These are phyloP conservation scores for Clupea harengus DNA, from an alignment of 2,113 vertebrate genomes.

Conservation along the genomic window DNA sequence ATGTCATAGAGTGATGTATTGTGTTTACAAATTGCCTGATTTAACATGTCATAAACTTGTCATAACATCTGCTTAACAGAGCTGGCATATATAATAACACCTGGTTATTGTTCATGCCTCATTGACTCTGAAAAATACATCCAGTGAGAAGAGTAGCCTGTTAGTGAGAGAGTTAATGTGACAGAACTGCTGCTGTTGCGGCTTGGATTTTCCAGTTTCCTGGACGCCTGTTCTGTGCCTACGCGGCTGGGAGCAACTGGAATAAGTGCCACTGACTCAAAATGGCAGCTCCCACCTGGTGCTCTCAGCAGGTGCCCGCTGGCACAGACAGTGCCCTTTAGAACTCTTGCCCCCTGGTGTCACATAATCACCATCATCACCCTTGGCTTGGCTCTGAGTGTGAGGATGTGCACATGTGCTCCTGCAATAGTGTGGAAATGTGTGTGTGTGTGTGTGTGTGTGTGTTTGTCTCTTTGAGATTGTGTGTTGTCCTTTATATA, in stretches of 20 bases:
- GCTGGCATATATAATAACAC: slow-evolving; percentile 34
- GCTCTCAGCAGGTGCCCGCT: not conserved
- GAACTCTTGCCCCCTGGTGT: not conserved
- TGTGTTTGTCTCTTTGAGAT: not conserved
- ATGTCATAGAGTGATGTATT: slow-evolving; percentile 14
- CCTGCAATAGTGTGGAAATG: not conserved
- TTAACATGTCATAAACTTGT: slow-evolving; percentile 38
- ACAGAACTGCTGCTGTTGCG: slow-evolving; percentile 11
- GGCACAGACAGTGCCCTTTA: slow-evolving; percentile 6
- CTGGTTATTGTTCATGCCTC: slow-evolving; percentile 41
- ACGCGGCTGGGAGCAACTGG: not conserved
- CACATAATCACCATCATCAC: slow-evolving; percentile 15
- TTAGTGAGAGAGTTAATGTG: slow-evolving; percentile 25
- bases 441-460: not conserved
- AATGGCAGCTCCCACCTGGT: not conserved
- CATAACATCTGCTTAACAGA: slow-evolving; percentile 33
- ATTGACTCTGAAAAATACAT: slow-evolving; percentile 30
- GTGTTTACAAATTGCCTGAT: slow-evolving; percentile 40
- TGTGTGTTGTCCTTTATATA: not conserved
- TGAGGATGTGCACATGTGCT: not conserved
- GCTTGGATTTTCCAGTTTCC: not conserved
- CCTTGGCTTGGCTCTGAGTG: not conserved
- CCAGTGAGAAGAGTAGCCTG: not conserved
- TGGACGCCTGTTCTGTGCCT: not conserved
- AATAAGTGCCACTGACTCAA: slow-evolving; percentile 5